A percentile compares a stretch with the other conserved stretches of the same genome.
Evolutionary conservation across 2,113 vertebrate genomes (phyloP).

Genomic region (Poicephalus meyeri): DNA sequence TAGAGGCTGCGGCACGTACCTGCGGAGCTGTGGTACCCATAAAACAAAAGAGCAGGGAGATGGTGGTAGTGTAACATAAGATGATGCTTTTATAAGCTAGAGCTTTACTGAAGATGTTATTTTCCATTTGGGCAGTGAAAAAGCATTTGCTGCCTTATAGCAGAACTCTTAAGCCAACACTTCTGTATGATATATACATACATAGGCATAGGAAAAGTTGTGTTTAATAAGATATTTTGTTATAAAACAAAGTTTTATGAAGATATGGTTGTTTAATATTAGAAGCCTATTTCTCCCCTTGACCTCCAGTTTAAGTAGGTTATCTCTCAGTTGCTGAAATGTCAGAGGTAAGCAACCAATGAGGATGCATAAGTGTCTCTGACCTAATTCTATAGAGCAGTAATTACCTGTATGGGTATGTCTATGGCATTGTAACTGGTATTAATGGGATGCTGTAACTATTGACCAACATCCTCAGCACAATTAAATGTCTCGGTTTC

Average conservation of each 20-base stretch:
- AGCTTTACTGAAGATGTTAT: constrained; percentile 50
- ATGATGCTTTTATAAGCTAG: constrained; percentile 46
- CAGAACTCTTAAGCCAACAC: constrained; percentile 64
- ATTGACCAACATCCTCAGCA: constrained; percentile 47
- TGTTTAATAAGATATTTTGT: constrained; percentile 82
- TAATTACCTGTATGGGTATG: constrained; percentile 2
- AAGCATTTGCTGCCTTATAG: constrained; percentile 36
- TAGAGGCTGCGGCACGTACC: neutral
- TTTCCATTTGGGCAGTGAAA: constrained; percentile 58
- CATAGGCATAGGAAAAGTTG: constrained; percentile 63
- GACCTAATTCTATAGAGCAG: constrained; percentile 9
- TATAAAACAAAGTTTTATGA: constrained; percentile 81
- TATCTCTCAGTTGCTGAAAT: constrained; percentile 15
- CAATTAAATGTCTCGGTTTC: constrained; percentile 14
- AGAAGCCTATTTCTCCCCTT: constrained; percentile 64
- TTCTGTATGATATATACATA: constrained; percentile 69
- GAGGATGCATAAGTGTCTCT: constrained; percentile 45
- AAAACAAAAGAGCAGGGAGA: neutral
- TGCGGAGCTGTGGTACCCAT: neutral
- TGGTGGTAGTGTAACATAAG: constrained; percentile 27
- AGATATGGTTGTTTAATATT: constrained; percentile 75
- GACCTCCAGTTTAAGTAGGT: constrained; percentile 30
- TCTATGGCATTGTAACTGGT: constrained; percentile 45
- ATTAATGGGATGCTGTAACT: constrained; percentile 60
- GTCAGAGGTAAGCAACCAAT: neutral